These are phyloP conservation scores for Hippocampus mohnikei DNA, from an alignment of 2,113 vertebrate species.

Conservation along the genomic window DNA sequence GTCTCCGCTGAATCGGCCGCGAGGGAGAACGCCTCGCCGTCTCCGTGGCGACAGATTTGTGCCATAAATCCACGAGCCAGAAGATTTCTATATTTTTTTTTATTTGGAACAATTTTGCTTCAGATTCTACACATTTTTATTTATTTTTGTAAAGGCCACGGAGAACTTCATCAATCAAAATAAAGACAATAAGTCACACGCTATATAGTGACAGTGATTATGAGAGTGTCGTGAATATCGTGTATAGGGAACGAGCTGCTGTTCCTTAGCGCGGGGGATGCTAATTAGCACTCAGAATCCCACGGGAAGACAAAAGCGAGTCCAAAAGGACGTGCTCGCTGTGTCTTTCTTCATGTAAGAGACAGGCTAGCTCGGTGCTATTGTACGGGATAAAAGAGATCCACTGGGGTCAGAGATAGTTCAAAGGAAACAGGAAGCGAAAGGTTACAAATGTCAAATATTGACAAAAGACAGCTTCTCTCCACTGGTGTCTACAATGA, in stretches of 20 bases:
- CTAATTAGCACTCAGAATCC: constrained; percentile 53
- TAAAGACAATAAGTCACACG: not conserved
- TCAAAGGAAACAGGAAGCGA: not conserved
- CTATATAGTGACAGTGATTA: not conserved
- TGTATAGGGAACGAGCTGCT: constrained; percentile 22
- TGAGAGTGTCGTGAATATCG: constrained; percentile 13
- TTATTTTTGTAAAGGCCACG: no score
- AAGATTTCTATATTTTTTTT: no score
- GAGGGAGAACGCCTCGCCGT: constrained; percentile 46
- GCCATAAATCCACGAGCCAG: no score
- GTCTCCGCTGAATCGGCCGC: constrained; percentile 32
- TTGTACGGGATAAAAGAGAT: not conserved
- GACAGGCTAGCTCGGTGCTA: not conserved
- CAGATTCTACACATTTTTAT: no score
- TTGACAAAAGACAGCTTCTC: not conserved
- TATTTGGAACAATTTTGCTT: no score
- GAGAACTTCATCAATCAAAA: not conserved
- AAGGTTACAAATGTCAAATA: not conserved
- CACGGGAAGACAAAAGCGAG: constrained; percentile 35
- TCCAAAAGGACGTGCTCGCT: constrained; percentile 52
- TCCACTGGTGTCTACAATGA: not conserved
- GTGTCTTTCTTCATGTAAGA: not conserved
- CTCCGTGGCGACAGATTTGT: constrained; percentile 58
- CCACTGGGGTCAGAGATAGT: not conserved
- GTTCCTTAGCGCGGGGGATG: constrained; percentile 59